A percentile compares a stretch with the other conserved stretches of the same genome.
Evolutionary conservation across 2,113 vertebrate species (phyloP).

Genomic region (Corythornis vintsioides): DNA sequence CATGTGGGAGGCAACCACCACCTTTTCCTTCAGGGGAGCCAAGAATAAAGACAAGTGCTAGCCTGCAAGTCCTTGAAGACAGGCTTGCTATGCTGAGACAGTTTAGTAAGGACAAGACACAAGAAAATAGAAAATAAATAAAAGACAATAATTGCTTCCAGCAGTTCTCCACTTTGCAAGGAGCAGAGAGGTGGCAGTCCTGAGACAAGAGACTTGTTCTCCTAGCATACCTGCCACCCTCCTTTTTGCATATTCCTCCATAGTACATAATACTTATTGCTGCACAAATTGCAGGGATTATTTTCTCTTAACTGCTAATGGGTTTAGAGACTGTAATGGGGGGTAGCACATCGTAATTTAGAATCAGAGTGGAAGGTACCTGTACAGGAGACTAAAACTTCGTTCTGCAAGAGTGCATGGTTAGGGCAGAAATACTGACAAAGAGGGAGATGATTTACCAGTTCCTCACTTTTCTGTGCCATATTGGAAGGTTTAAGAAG

Average conservation of each 20-base stretch:
- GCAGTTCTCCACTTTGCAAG: not conserved
- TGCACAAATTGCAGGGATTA: conserved; percentile 62
- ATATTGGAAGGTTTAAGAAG: not conserved
- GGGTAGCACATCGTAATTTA: not conserved
- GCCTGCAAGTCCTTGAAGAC: not conserved
- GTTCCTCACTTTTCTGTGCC: not conserved
- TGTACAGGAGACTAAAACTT: not conserved
- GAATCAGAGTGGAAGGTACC: not conserved
- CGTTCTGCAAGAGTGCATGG: fast-evolving
- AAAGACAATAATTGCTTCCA: not conserved
- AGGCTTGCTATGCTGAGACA: not conserved
- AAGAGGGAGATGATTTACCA: not conserved
- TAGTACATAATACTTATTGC: not conserved
- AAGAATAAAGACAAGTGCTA: not conserved
- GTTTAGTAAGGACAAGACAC: fast-evolving
- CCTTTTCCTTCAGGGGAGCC: not conserved
- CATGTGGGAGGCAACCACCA: not conserved
- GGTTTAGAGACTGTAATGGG: conserved; percentile 30
- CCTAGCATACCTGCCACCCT: not conserved
- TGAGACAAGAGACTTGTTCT: conserved; percentile 35
- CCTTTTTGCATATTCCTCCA: not conserved
- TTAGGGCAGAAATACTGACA: not conserved
- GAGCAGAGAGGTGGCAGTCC: conserved; percentile 71
- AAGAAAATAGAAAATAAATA: not conserved
- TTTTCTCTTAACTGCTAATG: conserved; percentile 63